phyloP scores from a whole-genome alignment of 2,113 vertebrate species.

The Coracopsis vasa region DNA sequence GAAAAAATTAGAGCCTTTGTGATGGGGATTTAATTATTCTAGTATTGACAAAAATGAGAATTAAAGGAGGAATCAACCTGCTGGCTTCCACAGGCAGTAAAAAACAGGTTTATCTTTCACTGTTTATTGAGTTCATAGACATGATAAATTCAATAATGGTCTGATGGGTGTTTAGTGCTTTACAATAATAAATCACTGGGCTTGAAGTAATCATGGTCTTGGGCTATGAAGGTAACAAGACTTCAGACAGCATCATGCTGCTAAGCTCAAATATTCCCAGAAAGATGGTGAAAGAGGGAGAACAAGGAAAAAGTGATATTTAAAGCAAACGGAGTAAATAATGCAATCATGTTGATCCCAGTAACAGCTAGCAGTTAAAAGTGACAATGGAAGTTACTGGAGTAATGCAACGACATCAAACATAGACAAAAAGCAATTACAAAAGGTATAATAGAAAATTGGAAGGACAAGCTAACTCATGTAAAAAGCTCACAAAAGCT shows the following conservation, averaged over 20 bases:
- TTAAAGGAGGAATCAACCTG: constrained; percentile 1
- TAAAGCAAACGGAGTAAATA: constrained; percentile 31
- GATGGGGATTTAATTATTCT: constrained; percentile 28
- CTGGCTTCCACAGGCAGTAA: neutral
- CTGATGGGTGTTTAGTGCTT: constrained; percentile 3
- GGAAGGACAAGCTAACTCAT: constrained; percentile 32
- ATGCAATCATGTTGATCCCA: neutral
- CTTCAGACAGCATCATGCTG: neutral
- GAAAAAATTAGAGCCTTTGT: neutral
- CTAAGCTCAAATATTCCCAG: neutral
- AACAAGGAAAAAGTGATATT: neutral
- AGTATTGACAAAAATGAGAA: constrained; percentile 23
- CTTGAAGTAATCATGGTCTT: neutral
- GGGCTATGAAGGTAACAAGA: neutral
- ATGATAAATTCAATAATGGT: constrained; percentile 4
- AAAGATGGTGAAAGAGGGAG: neutral
- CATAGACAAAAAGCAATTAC: constrained; percentile 42
- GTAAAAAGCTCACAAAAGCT: constrained; percentile 31
- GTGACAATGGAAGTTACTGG: constrained; percentile 24
- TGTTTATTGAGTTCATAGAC: neutral
- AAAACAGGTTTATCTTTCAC: constrained; percentile 34
- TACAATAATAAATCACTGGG: neutral
- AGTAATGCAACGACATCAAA: constrained; percentile 32
- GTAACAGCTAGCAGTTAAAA: neutral
- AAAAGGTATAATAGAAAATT: constrained; percentile 44